A percentile compares a stretch with the other conserved stretches of the same genome.
Evolutionary conservation across 2,113 vertebrate species (phyloP).

Genomic region (Phrynosoma platyrhinos): DNA sequence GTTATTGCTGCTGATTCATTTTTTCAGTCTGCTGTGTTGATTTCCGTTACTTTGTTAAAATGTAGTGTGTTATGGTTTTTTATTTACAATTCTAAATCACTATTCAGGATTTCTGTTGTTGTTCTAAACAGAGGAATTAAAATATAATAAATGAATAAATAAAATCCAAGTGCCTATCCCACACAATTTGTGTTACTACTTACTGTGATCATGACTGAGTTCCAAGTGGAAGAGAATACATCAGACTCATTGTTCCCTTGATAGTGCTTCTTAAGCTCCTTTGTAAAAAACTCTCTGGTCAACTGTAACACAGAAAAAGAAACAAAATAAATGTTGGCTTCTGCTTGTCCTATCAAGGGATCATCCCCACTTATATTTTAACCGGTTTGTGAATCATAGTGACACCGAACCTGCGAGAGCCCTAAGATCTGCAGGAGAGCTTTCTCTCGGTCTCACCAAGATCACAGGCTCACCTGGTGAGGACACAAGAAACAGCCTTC

Average conservation of each 20-base stretch:
- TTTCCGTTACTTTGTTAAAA: background rate
- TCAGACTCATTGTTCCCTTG: constrained; percentile 87
- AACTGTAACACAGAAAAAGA: constrained; percentile 76
- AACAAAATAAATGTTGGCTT: background rate
- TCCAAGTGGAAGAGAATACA: constrained; percentile 90
- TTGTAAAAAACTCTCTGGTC: constrained; percentile 91
- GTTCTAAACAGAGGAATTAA: background rate
- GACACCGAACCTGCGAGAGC: too few species aligned
- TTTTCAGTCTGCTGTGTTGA: background rate
- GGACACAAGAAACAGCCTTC: too few species aligned
- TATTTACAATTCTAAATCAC: background rate
- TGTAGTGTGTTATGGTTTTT: background rate
- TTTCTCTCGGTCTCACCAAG: too few species aligned
- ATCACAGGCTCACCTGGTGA: too few species aligned
- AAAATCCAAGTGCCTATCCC: too few species aligned
- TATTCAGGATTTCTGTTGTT: background rate
- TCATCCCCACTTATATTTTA: too few species aligned
- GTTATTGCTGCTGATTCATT: background rate
- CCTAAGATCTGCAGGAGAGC: too few species aligned
- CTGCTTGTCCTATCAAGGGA: background rate
- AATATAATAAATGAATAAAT: background rate
- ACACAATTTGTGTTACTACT: constrained; percentile 59
- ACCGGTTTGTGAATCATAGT: too few species aligned
- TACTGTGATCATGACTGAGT: constrained; percentile 94
- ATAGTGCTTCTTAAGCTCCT: constrained; percentile 90